Percentiles rank a stretch among this genome's conserved stretches.
phyloP scores from a whole-genome alignment of 2,797 vertebrate species.

The Cossypha niveicapilla region DNA sequence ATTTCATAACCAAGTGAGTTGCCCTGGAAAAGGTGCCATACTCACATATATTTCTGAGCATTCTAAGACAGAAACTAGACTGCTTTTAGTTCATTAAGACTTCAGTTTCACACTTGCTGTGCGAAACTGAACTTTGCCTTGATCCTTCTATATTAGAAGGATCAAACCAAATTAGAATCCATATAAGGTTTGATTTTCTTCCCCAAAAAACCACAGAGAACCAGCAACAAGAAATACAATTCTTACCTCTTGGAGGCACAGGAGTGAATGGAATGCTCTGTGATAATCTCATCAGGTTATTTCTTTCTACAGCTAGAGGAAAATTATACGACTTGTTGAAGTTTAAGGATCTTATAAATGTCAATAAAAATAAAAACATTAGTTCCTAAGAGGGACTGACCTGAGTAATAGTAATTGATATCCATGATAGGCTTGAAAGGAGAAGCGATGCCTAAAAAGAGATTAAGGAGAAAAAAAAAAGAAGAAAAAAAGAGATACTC shows the following conservation, averaged over 20 bases:
- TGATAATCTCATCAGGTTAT: conserved; percentile 97
- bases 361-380: neutral
- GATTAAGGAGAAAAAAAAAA: neutral
- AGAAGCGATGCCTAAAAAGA: conserved; percentile 88
- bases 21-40: neutral
- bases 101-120: neutral
- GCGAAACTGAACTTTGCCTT: neutral
- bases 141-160: neutral
- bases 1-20: neutral
- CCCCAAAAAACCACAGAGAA: neutral
- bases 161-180: neutral
- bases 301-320: conserved; percentile 92
- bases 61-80: neutral
- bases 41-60: neutral
- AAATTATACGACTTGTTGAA: conserved; percentile 25
- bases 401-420: conserved; percentile 94
- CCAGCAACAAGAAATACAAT: neutral
- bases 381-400: conserved; percentile 72
- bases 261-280: conserved; percentile 98
- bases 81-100: neutral
- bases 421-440: conserved; percentile 96
- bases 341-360: neutral
- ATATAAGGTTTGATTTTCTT: neutral
- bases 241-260: conserved; percentile 94
- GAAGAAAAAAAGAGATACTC: neutral